Evolutionary conservation across 2,888 invertebrate species (phyloP), one percentile per base, ranked within the genome.

Genomic region (Nomada lathburiana): DNA sequence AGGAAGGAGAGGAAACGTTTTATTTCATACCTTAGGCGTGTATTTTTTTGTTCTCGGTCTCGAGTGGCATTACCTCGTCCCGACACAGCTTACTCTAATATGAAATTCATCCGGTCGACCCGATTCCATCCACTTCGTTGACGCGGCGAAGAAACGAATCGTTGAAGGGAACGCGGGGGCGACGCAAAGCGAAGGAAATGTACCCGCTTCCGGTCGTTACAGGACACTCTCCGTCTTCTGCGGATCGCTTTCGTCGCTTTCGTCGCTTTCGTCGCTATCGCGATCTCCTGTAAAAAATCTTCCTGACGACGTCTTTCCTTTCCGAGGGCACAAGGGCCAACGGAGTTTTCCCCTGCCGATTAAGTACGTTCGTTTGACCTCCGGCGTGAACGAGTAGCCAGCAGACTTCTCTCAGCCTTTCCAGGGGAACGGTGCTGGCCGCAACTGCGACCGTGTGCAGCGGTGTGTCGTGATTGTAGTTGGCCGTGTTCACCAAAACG

Each of bases 381-480:
- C 92, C 93, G 18, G 90, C 88, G 1, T 84, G 76, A n/a, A 91
- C 75, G 67, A 93, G 76, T 0, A 85, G 69, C 65, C 80, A 71
- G 55, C 90, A 92, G 13, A 92, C 83, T 57, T 92, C 86, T 29
- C 70, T 80, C 65, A 92, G 93, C 29, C 81, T 89, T 10, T 89
- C 88, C 57, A 89, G 69, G 2, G 77, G 64, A 2, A 88, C 67
- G n/a, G 67, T 68, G 4, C 82, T 85, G 13, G 90, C 86, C 2
- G 82, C 72, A 2, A 83, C 76, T 2, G 89, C 89, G 0, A 90
- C 91, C 75, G 90, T 67, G 80, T 93, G 92, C 10, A 93, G 52
- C 50, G 93, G 87, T 18, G 93, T 92, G 65, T 92, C 90, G 36
- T 86, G 87, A 53, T 81, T 86, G 65, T 89, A 87, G 67, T 93